Evolutionary conservation across 2,113 vertebrate species (phyloP).

Genomic region (Monopterus albus): DNA sequence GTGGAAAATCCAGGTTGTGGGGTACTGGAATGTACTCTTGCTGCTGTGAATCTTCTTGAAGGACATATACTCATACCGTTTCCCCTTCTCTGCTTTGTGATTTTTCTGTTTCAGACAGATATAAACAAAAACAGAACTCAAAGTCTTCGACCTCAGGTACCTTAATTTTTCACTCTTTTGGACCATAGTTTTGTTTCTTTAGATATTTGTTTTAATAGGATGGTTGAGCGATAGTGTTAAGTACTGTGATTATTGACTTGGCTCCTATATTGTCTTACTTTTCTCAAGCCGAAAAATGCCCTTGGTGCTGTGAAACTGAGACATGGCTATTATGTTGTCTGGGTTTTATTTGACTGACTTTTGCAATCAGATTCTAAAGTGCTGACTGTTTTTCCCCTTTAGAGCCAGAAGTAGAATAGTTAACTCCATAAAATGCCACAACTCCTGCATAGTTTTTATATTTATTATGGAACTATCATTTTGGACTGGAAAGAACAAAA

Average conservation of each 20-base stretch:
- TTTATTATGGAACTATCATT: not conserved
- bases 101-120: constrained; percentile 88
- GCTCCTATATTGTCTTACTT: constrained; percentile 28
- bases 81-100: constrained; percentile 56
- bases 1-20: constrained; percentile 35
- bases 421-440: not conserved
- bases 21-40: constrained; percentile 39
- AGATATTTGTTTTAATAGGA: constrained; percentile 41
- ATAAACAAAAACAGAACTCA: constrained; percentile 90
- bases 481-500: not conserved
- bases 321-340: constrained; percentile 47
- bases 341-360: constrained; percentile 40
- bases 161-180: constrained; percentile 52
- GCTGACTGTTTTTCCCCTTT: not conserved
- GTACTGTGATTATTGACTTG: constrained; percentile 40
- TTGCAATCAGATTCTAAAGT: constrained; percentile 25
- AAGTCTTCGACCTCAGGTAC: constrained; percentile 85
- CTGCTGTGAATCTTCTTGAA: constrained; percentile 29
- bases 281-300: constrained; percentile 37
- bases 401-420: constrained; percentile 24
- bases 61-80: constrained; percentile 34
- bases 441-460: too few relatives aligned
- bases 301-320: constrained; percentile 29
- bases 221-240: constrained; percentile 21
- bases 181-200: constrained; percentile 5